Evolutionary conservation across 2,797 vertebrate species (phyloP), one percentile per base, ranked within the genome.

Genomic region (Acrocephalus scirpaceus): DNA sequence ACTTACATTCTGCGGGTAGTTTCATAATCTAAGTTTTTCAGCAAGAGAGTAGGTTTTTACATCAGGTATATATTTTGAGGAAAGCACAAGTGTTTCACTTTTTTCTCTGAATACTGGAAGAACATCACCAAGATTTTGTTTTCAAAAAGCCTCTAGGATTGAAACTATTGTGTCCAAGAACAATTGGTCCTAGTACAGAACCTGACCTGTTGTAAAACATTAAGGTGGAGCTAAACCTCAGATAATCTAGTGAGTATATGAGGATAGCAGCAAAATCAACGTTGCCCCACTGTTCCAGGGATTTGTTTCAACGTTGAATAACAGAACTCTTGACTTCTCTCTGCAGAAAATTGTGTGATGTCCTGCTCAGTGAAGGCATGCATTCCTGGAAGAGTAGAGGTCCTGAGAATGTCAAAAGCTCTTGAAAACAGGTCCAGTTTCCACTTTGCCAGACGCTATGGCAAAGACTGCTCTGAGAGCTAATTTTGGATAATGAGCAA

Each of bases 361-460:
- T 76, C 70, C 80, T 45, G 38, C 79, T 74, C 50, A 3, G 1
- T 19, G 64, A 86, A 93, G 92, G 79, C 92, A 81, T 10, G 77
- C 92, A 95, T 95, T 96, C 95, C 90, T 94, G 88, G 82, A 94
- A 90, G 94, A 94, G 83, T 0, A 7, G 86, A 95, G 94, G 94
- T 96, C 95, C 94, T 96, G 95, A 95, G 95, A 97, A 96, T 96
- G 95, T 97, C 95, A 96, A 95, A 97, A 92, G 91, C 93, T 93
- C 94, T 97, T 97, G 95, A 97, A 95, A 96, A 94, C 91, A 95
- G 88, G 95, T 96, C 91, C 94, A 95, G 77, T 69, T 96, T 94
- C 90, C 93, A 95, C 96, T 97, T 96, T 94, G 92, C 95, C 88
- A 96, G 95, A 93, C 20, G 3, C 95, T 73, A 22, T 87, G 60